Evolutionary conservation across 2,888 invertebrate species (phyloP), one percentile per base, ranked within the genome.

Genomic region (Nymphalis polychloros): DNA sequence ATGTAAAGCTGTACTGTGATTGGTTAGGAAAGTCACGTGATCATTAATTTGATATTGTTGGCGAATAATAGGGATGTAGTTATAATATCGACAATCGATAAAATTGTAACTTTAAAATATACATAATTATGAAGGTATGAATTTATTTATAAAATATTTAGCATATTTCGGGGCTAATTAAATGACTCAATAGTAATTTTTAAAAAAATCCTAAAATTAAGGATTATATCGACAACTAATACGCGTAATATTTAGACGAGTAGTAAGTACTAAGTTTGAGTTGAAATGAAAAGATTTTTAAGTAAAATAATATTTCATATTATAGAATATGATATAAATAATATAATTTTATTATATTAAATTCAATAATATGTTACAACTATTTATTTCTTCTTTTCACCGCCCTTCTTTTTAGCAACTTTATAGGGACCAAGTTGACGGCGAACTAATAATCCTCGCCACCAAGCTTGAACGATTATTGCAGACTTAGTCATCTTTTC

Each of bases 371-470:
- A 47, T 23, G 16, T 7, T 59, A 59, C 31, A 31, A 35, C 50
- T 59, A 49, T 50, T 27, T 50, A 20, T 74, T 72, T 75, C 68
- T 71, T 76, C 67, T 70, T 70, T 59, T 31, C 61, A 23, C 48
- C 63, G 16, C 75, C 77, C 63, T 79, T 82, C 68, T 80, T 83
- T 74, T 81, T 84, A 20, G 70, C 61, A 1, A 69, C 74, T 72
- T 81, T 87, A 72, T 75, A 90, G 0, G 90, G 92, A 0, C 92
- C 92, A 0, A 92, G 81, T 57, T 86, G 79, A n/a, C 78, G 79
- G 2, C 92, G 84, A 0, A 91, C 92, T 3, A 91, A 79, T 23
- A 91, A 62, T 0, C 92, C 92, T 17, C 92, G 84, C 92, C 92
- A 92, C 92, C 92, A 92, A 13, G 90, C 86, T 70, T 92, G 92